phyloP scores from a whole-genome alignment of 2,888 invertebrate species.

The Drosophila limbata region DNA sequence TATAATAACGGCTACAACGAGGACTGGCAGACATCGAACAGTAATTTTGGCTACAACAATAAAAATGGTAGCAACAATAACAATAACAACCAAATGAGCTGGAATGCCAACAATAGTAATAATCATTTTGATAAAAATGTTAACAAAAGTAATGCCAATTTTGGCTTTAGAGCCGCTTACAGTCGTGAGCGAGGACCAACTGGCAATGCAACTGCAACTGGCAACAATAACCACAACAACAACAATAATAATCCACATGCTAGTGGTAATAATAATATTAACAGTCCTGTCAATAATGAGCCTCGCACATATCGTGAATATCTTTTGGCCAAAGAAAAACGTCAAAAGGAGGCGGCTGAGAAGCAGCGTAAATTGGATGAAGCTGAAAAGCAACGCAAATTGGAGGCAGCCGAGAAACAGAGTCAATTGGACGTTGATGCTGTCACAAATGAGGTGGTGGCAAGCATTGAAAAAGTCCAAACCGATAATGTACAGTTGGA shows the following conservation, averaged over 20 bases:
- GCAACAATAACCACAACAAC: not conserved
- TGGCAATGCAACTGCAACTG: not conserved
- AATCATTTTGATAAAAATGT: not conserved
- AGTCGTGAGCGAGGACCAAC: not conserved
- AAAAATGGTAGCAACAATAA: not conserved
- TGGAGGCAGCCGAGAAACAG: conserved; percentile 44
- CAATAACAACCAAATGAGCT: not conserved
- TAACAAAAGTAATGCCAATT: not conserved
- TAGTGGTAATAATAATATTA: not conserved
- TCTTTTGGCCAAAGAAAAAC: conserved; percentile 65
- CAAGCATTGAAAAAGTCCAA: not conserved
- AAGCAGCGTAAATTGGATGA: conserved; percentile 22
- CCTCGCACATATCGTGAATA: conserved; percentile 81
- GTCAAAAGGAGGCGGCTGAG: conserved; percentile 6
- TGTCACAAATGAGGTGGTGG: not conserved
- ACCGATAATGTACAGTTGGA: conserved; percentile 65
- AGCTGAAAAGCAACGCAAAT: conserved; percentile 26
- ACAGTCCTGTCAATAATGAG: conserved; percentile 8
- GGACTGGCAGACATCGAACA: conserved; percentile 14
- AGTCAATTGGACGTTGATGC: conserved; percentile 5
- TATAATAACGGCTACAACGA: conserved; percentile 12
- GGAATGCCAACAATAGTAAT: not conserved
- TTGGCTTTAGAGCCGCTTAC: not conserved
- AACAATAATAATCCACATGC: not conserved
- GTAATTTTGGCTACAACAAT: conserved; percentile 4